Percentiles rank a stretch among this genome's conserved stretches.
phyloP scores from a whole-genome alignment of 1,140 invertebrate genomes.

The Caenorhabditis brenneri region DNA sequence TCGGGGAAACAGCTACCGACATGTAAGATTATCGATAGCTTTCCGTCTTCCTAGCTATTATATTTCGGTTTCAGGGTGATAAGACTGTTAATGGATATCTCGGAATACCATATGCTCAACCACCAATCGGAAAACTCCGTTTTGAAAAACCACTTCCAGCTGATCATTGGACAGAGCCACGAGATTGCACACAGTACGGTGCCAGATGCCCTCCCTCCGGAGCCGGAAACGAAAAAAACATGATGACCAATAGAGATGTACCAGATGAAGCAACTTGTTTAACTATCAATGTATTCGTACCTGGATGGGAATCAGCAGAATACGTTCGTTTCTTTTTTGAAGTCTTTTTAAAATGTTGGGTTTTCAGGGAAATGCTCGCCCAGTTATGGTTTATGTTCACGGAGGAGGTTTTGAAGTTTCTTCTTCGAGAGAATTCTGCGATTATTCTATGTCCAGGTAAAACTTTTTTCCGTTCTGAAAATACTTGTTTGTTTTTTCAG shows the following conservation, averaged over 20 bases:
- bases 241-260: neutral
- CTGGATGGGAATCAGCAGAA: slow-evolving; percentile 1
- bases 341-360: too few relatives aligned
- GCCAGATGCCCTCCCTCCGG: slow-evolving; percentile 20
- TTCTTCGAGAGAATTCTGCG: slow-evolving; percentile 35
- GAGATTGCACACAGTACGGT: slow-evolving; percentile 21
- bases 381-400: slow-evolving; percentile 82
- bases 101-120: slow-evolving; percentile 77
- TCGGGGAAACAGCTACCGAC: neutral
- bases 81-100: slow-evolving; percentile 74
- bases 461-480: slow-evolving; percentile 75
- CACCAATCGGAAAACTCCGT: slow-evolving; percentile 76
- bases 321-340: neutral
- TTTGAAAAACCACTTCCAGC: slow-evolving; percentile 72
- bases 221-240: neutral
- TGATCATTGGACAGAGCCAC: slow-evolving; percentile 19
- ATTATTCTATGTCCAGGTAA: slow-evolving; percentile 72
- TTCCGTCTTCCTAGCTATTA: too few relatives aligned
- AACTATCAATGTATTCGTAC: slow-evolving; percentile 28
- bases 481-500: slow-evolving; percentile 76
- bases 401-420: slow-evolving; percentile 79
- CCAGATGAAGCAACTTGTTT: slow-evolving; percentile 18
- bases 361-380: slow-evolving; percentile 60
- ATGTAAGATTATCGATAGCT: neutral
- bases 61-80: neutral